A percentile compares a stretch with the other conserved stretches of the same genome.
phyloP scores from a whole-genome alignment of 1,140 invertebrate species.

The Vollenhovia emeryi region DNA sequence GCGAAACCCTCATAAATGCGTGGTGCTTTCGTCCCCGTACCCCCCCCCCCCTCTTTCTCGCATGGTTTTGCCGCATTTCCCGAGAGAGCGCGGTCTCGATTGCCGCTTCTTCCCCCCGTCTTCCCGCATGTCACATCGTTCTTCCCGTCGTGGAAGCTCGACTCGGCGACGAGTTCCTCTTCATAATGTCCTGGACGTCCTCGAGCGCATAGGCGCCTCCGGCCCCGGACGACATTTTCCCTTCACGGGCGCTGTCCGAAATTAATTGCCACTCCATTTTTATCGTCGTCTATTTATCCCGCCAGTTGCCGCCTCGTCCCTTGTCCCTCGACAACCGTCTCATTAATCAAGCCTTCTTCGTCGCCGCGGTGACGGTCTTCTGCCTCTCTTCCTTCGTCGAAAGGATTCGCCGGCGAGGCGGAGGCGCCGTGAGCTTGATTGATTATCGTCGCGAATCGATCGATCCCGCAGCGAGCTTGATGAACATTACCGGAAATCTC shows the following conservation, averaged over 20 bases:
- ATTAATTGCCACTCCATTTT: constrained; percentile 80
- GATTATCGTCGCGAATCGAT: constrained; percentile 66
- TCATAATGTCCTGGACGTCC: constrained; percentile 73
- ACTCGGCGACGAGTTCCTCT: constrained; percentile 60
- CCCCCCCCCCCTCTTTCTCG: constrained; percentile 5
- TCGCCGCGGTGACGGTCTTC: constrained; percentile 67
- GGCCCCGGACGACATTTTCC: constrained; percentile 64
- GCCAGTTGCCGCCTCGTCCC: constrained; percentile 74
- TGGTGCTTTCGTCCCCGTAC: background rate
- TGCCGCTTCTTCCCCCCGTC: constrained; percentile 49
- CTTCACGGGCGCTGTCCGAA: constrained; percentile 72
- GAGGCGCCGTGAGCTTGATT: constrained; percentile 65
- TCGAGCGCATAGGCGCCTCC: constrained; percentile 68
- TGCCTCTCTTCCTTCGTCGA: constrained; percentile 44
- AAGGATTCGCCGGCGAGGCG: constrained; percentile 62
- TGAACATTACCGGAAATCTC: constrained; percentile 43
- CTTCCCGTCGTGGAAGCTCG: constrained; percentile 59
- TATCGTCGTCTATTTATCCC: constrained; percentile 79
- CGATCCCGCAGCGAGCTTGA: constrained; percentile 58
- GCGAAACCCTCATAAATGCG: constrained; percentile 42
- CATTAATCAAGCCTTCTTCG: constrained; percentile 77
- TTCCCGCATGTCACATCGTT: constrained; percentile 63
- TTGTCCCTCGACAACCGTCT: constrained; percentile 75
- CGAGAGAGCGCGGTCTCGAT: constrained; percentile 37
- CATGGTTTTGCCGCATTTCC: constrained; percentile 55